phyloP scores from a whole-genome alignment of 2,888 invertebrate genomes.

The Cheilosia vulpina region DNA sequence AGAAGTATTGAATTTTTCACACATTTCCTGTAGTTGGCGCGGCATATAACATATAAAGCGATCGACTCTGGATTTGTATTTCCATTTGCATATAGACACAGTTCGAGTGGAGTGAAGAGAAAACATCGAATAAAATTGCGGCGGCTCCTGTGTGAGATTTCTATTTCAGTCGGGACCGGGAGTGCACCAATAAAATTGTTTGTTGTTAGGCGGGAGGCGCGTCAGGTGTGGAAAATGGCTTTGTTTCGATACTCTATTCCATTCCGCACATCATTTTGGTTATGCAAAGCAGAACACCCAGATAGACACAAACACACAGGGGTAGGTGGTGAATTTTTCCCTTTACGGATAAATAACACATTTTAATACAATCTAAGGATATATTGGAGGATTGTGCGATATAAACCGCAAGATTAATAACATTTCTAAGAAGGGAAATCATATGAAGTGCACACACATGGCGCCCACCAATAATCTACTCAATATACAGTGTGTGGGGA shows the following conservation, averaged over 20 bases:
- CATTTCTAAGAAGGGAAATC: conserved; percentile 20
- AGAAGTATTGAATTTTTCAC: conserved; percentile 74
- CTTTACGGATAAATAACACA: conserved; percentile 46
- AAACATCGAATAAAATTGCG: background rate
- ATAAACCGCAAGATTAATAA: conserved; percentile 64
- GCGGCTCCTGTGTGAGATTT: conserved; percentile 47
- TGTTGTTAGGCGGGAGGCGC: conserved; percentile 40
- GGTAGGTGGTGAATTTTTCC: conserved; percentile 1
- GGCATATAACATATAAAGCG: conserved; percentile 45
- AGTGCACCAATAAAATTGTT: conserved; percentile 71
- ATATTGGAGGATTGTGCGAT: conserved; percentile 48
- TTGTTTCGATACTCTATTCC: conserved; percentile 63
- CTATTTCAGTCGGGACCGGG: conserved; percentile 57
- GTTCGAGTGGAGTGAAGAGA: background rate
- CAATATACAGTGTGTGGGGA: background rate
- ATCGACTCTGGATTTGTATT: conserved; percentile 46
- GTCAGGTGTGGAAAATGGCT: conserved; percentile 72
- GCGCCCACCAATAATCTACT: conserved; percentile 37
- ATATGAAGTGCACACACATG: conserved; percentile 33
- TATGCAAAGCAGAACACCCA: conserved; percentile 54
- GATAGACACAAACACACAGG: background rate
- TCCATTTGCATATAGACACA: conserved; percentile 12
- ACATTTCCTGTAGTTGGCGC: conserved; percentile 59
- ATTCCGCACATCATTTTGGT: conserved; percentile 72
- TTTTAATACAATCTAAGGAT: conserved; percentile 62